Evolutionary conservation across 2,113 vertebrate species (phyloP).

Genomic region (Heptranchias perlo): DNA sequence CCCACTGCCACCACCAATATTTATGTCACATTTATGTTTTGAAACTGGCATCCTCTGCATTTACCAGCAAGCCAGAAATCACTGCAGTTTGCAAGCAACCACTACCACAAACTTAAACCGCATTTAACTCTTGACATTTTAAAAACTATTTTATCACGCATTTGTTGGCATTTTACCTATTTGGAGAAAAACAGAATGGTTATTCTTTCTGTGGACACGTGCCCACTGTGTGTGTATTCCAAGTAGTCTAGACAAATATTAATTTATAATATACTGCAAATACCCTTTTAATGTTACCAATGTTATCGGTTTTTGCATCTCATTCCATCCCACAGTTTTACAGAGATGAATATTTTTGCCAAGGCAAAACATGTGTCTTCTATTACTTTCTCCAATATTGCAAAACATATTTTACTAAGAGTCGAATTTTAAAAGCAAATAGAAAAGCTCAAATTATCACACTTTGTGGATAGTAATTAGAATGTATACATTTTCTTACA

Average conservation of each 20-base stretch:
- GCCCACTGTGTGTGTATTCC: not conserved
- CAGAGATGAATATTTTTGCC: slow-evolving; percentile 10
- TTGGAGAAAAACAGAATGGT: not conserved
- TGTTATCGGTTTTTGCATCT: slow-evolving; percentile 6
- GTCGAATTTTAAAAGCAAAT: no score
- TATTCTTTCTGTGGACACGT: not conserved
- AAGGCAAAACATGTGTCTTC: slow-evolving; percentile 21
- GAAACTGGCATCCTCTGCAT: not conserved
- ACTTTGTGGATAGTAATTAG: not conserved
- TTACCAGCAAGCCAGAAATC: not conserved
- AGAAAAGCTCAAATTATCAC: no score
- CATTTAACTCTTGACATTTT: not conserved
- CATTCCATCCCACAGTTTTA: not conserved
- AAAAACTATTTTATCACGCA: not conserved
- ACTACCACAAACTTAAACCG: not conserved
- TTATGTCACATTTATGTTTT: not conserved
- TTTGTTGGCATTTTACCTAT: not conserved
- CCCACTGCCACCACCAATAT: not conserved
- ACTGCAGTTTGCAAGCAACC: not conserved
- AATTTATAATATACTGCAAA: slow-evolving; percentile 18
- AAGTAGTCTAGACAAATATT: slow-evolving; percentile 19
- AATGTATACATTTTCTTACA: not conserved
- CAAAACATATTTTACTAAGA: not conserved
- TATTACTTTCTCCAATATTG: slow-evolving; percentile 14
- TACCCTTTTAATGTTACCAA: not conserved